phyloP scores from a whole-genome alignment of 30 jellyfish, hydroid and myxozoan species.

The Nemopilema nomurai region DNA sequence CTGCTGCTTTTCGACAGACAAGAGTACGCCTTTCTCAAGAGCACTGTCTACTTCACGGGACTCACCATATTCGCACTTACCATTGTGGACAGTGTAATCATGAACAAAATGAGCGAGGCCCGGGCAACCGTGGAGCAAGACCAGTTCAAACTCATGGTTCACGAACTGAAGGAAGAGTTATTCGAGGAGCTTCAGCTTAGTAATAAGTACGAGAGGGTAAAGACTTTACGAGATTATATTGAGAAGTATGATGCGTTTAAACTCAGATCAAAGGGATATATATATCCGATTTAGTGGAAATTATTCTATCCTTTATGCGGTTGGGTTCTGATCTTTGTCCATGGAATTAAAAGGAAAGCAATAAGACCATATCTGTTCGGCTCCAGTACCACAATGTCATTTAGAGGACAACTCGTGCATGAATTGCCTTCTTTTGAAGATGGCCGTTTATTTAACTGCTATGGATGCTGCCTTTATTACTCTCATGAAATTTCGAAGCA shows the following conservation, averaged over 20 bases:
- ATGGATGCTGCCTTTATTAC: too few relatives aligned
- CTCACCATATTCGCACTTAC: constrained; percentile 51
- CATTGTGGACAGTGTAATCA: constrained; percentile 59
- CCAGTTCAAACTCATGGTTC: constrained; percentile 54
- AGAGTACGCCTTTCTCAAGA: constrained; percentile 50
- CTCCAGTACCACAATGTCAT: too few relatives aligned
- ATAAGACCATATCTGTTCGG: too few relatives aligned
- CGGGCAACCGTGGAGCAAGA: constrained; percentile 47
- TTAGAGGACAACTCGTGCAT: too few relatives aligned
- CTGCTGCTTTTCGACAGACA: constrained; percentile 57
- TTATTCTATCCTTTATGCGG: background rate
- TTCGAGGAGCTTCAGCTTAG: constrained; percentile 58
- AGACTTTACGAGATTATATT: constrained; percentile 55
- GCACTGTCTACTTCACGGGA: constrained; percentile 75
- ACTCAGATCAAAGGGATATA: constrained; percentile 59
- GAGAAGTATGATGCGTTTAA: constrained; percentile 46
- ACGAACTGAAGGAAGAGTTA: constrained; percentile 71
- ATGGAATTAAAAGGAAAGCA: too few relatives aligned
- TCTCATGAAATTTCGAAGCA: too few relatives aligned
- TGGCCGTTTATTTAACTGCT: too few relatives aligned
- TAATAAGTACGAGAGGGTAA: constrained; percentile 69
- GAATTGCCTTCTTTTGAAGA: too few relatives aligned
- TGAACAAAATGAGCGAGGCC: constrained; percentile 58
- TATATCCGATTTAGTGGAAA: constrained; percentile 48
- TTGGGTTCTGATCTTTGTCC: too few relatives aligned